Percentiles rank a stretch among this genome's conserved stretches.
phyloP scores from a whole-genome alignment of 2,113 vertebrate species.

The Kryptolebias marmoratus region DNA sequence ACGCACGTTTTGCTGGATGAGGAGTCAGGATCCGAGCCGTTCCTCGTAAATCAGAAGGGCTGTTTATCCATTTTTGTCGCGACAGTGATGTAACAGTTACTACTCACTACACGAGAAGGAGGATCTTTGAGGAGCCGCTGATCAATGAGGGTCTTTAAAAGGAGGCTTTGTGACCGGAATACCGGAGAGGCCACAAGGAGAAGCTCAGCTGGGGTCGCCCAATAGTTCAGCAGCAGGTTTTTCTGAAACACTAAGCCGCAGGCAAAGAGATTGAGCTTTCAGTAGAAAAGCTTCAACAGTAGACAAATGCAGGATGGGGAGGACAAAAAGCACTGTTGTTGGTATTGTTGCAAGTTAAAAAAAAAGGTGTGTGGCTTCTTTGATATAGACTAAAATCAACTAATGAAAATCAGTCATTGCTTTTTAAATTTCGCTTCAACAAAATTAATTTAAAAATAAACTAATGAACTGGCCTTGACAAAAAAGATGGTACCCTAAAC shows the following conservation, averaged over 20 bases:
- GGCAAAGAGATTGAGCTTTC: slow-evolving; percentile 34
- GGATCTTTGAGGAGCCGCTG: slow-evolving; percentile 57
- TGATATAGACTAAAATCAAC: too few species aligned
- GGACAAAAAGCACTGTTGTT: background rate
- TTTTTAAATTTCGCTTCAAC: too few species aligned
- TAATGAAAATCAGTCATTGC: too few species aligned
- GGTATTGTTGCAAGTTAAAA: too few species aligned
- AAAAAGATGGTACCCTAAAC: too few species aligned
- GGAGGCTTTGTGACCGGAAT: slow-evolving; percentile 59
- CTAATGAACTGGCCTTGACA: too few species aligned
- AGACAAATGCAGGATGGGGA: slow-evolving; percentile 6
- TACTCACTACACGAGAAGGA: slow-evolving; percentile 39
- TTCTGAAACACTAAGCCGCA: slow-evolving; percentile 28
- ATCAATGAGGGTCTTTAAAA: slow-evolving; percentile 74
- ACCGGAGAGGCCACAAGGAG: slow-evolving; percentile 48
- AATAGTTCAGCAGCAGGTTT: slow-evolving; percentile 33
- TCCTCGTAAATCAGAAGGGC: slow-evolving; percentile 55
- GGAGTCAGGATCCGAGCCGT: background rate
- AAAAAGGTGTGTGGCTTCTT: too few species aligned
- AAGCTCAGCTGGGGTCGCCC: slow-evolving; percentile 27
- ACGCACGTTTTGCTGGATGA: slow-evolving; percentile 16
- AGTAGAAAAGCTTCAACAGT: slow-evolving; percentile 23
- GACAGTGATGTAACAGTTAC: slow-evolving; percentile 69
- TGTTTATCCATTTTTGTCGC: slow-evolving; percentile 48
- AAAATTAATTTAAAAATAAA: too few species aligned